These are phyloP conservation scores for Phoenicopterus ruber DNA, from an alignment of 2,113 vertebrate genomes.

Conservation along the genomic window DNA sequence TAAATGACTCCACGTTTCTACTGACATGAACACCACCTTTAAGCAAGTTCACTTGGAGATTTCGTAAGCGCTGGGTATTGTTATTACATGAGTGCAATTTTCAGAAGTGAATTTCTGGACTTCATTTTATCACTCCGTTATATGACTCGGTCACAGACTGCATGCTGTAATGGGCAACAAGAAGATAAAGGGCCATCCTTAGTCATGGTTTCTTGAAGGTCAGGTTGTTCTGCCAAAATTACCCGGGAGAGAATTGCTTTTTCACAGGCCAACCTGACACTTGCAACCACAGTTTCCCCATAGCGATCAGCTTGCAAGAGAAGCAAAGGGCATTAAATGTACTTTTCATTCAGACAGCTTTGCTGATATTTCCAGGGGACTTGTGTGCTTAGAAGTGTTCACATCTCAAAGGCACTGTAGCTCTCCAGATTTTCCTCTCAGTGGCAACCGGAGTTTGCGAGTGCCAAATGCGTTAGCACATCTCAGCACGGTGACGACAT, in stretches of 20 bases:
- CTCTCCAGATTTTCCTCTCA: neutral
- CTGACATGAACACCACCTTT: neutral
- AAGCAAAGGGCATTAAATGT: neutral
- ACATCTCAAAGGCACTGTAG: neutral
- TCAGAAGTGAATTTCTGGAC: neutral
- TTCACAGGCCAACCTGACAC: neutral
- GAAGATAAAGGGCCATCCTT: neutral
- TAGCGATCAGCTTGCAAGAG: neutral
- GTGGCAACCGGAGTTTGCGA: neutral
- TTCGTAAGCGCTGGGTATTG: neutral
- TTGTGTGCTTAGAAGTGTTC: neutral
- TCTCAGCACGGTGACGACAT: neutral
- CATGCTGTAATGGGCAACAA: neutral
- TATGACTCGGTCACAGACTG: neutral
- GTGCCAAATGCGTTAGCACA: neutral
- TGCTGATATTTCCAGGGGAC: neutral
- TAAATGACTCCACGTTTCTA: neutral
- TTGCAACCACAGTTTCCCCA: neutral
- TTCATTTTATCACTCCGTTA: neutral
- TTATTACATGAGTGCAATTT: neutral
- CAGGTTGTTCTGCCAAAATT: conserved; percentile 12
- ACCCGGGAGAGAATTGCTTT: neutral
- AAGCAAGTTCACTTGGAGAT: neutral
- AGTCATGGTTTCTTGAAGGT: neutral
- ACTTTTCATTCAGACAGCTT: neutral